A percentile compares a stretch with the other conserved stretches of the same genome.
phyloP scores from a whole-genome alignment of 2,888 invertebrate species.

The Agriopis marginaria region DNA sequence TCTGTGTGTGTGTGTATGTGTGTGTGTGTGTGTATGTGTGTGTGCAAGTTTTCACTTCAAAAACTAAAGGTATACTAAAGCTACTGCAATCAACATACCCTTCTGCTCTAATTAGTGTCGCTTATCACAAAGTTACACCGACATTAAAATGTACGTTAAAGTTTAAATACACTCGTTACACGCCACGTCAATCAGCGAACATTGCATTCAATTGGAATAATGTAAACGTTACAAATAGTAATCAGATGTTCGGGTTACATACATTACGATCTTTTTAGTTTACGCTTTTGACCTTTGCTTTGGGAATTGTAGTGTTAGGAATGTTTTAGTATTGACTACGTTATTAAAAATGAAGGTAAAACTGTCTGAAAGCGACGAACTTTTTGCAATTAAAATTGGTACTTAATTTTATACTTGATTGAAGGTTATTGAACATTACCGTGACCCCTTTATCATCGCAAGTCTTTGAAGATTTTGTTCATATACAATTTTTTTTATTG shows the following conservation, averaged over 20 bases:
- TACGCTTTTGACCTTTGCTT: conserved; percentile 66
- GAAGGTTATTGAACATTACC: too few species aligned
- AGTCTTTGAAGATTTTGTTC: too few species aligned
- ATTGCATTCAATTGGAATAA: conserved; percentile 75
- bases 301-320: conserved; percentile 51
- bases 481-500: too few species aligned
- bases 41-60: not conserved
- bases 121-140: not conserved
- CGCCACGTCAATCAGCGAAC: conserved; percentile 73
- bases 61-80: not conserved
- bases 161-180: conserved; percentile 76
- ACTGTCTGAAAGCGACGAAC: too few species aligned
- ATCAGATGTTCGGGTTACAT: conserved; percentile 77
- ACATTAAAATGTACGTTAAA: not conserved
- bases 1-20: too few species aligned
- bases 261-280: conserved; percentile 67
- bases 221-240: conserved; percentile 84
- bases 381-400: too few species aligned
- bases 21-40: too few species aligned
- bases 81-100: not conserved
- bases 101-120: not conserved
- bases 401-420: too few species aligned
- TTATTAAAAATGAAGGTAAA: not conserved
- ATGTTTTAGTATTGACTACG: conserved; percentile 11
- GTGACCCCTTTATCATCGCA: too few species aligned